Base-by-base conservation (phyloP, 2,797 vertebrate species). In the Pseudochromis fuscus region DNA sequence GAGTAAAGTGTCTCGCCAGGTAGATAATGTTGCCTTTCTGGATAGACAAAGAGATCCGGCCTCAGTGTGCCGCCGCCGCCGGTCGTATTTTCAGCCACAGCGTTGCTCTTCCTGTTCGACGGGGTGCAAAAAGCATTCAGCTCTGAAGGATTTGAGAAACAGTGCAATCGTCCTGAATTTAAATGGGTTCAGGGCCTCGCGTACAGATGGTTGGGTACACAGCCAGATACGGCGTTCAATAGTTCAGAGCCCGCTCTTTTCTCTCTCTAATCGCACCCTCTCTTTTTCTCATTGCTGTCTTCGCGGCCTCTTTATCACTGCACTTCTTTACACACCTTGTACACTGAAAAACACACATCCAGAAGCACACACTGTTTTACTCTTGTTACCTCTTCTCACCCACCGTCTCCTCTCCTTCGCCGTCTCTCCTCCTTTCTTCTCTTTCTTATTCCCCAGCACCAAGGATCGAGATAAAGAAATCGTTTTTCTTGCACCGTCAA, bases 151-250 rank as follows among this genome's bases (percentile, higher is more conserved):
- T 91, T 89, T 91, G 75, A 81, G 87, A 94, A 94, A 84, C 91
- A 77, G 87, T 86, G 88, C 94, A 91, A 93, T 91, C 83, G 86
- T 91, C 88, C 88, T 92, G 89, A 87, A 92, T 91, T 92, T 94
- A 92, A 94, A 94, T 92, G 88, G 89, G 89, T 94, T 93, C 81
- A 86, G 76, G 81, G 60, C 92, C 85, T 88, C 30, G 84, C 67
- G 89, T 92, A 75, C 94, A 95, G 94, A 95, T 92, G 92, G 93
- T 86, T 84, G 81, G 79, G 82, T 82, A 81, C 92, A 89, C 80
- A 86, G 91, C 85, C 86, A 77, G 82, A 87, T 86, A 84, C 24
- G 65, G 21, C 52, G 67, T 73, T 85, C 86, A 84, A 57, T 74
- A 80, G 86, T 90, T 86, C 70, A 91, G 89, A 90, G 61, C 62